These are phyloP conservation scores for Etheostoma cragini DNA, from an alignment of 2,113 vertebrate genomes.

Conservation along the genomic window DNA sequence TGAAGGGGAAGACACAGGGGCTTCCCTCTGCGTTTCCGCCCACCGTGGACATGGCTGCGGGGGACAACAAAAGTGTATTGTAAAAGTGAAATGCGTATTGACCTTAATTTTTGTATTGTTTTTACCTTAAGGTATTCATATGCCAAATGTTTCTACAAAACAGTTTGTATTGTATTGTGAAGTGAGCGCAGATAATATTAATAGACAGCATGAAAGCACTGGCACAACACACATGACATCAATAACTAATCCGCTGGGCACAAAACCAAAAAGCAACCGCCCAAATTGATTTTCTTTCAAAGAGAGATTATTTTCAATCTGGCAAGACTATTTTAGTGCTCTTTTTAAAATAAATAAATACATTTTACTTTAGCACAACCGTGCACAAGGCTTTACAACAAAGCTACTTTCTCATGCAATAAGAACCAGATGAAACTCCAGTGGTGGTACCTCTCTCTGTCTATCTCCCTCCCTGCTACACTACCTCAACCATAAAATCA, in stretches of 20 bases:
- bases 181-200: slow-evolving; percentile 41
- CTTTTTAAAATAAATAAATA: neutral
- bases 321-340: slow-evolving; percentile 40
- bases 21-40: slow-evolving; percentile 94
- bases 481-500: slow-evolving; percentile 50
- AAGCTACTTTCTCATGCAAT: slow-evolving; percentile 66
- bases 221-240: slow-evolving; percentile 55
- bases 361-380: slow-evolving; percentile 56
- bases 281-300: slow-evolving; percentile 60
- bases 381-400: slow-evolving; percentile 36
- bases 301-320: slow-evolving; percentile 59
- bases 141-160: slow-evolving; percentile 29
- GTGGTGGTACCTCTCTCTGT: slow-evolving; percentile 16
- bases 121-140: neutral
- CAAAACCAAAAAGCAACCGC: slow-evolving; percentile 43
- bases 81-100: neutral
- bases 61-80: neutral
- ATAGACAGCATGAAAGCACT: slow-evolving; percentile 52
- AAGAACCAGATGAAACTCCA: slow-evolving; percentile 68
- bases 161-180: slow-evolving; percentile 34
- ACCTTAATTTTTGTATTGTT: neutral
- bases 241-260: slow-evolving; percentile 60
- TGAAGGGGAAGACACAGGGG: slow-evolving; percentile 95
- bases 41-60: slow-evolving; percentile 93
- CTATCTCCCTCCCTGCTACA: slow-evolving; percentile 28